These are phyloP conservation scores for Ibidorhyncha struthersii DNA, from an alignment of 2,113 vertebrate genomes.

Conservation along the genomic window DNA sequence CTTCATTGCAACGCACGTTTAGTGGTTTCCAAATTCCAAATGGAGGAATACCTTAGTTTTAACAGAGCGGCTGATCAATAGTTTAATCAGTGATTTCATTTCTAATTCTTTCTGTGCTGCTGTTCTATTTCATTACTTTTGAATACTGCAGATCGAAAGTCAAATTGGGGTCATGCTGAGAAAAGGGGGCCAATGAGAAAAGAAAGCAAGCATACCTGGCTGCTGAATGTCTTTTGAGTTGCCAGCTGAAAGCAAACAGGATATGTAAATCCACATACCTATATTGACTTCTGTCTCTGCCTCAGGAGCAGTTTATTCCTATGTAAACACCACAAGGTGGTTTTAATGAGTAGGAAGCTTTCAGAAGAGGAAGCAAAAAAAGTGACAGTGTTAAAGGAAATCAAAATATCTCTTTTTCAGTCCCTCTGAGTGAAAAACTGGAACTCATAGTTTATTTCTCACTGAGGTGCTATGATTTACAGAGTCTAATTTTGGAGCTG, in stretches of 20 bases:
- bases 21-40: background rate
- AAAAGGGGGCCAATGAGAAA: background rate
- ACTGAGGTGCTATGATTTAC: background rate
- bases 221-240: background rate
- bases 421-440: background rate
- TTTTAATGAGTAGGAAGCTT: background rate
- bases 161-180: background rate
- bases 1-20: background rate
- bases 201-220: background rate
- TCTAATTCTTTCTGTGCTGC: constrained; percentile 18
- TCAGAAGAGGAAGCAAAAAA: background rate
- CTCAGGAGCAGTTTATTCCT: background rate
- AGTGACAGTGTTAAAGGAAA: background rate
- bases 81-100: constrained; percentile 32
- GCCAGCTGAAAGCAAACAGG: background rate
- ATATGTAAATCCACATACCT: background rate
- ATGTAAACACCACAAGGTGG: background rate
- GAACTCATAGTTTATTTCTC: background rate
- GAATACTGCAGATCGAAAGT: background rate
- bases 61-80: constrained; percentile 32
- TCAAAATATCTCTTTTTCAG: background rate
- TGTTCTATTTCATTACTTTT: background rate
- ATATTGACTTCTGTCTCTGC: background rate
- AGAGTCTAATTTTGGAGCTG: background rate
- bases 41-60: background rate